These are phyloP conservation scores for Chrysoperla carnea DNA, from an alignment of 1,140 invertebrate species.

Conservation along the genomic window DNA sequence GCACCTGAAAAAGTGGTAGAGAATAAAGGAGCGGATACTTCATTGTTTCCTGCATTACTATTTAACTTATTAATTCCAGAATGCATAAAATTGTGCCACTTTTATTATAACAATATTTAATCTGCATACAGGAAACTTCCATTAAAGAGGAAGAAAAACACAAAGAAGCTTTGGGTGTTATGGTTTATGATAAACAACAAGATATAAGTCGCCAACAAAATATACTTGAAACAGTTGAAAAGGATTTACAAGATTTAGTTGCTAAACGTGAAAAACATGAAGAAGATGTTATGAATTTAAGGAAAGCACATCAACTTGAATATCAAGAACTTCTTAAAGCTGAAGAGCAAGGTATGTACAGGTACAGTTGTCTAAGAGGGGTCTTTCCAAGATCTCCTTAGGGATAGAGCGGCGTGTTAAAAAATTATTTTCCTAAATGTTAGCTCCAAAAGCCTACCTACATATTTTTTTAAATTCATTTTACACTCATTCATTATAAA, in stretches of 20 bases:
- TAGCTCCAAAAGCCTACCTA: too few species aligned
- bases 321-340: slow-evolving; percentile 4
- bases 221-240: slow-evolving; percentile 25
- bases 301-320: slow-evolving; percentile 4
- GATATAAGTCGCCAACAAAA: slow-evolving; percentile 29
- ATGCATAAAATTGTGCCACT: too few species aligned
- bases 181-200: slow-evolving; percentile 27
- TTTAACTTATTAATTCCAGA: too few species aligned
- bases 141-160: slow-evolving; percentile 24
- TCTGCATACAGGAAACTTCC: slow-evolving; percentile 8
- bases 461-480: too few species aligned
- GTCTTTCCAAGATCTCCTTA: too few species aligned
- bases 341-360: slow-evolving; percentile 6
- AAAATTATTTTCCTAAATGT: too few species aligned
- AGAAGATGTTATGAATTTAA: background rate
- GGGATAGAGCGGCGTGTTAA: too few species aligned
- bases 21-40: too few species aligned
- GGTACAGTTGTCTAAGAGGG: too few species aligned
- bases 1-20: too few species aligned
- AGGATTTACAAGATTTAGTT: slow-evolving; percentile 3
- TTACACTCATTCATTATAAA: too few species aligned
- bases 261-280: slow-evolving; percentile 5
- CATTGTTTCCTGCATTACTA: too few species aligned
- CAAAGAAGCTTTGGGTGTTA: slow-evolving; percentile 23
- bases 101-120: slow-evolving; percentile 4